phyloP scores from a whole-genome alignment of 2,113 vertebrate species.

The Climacteris rufus region DNA sequence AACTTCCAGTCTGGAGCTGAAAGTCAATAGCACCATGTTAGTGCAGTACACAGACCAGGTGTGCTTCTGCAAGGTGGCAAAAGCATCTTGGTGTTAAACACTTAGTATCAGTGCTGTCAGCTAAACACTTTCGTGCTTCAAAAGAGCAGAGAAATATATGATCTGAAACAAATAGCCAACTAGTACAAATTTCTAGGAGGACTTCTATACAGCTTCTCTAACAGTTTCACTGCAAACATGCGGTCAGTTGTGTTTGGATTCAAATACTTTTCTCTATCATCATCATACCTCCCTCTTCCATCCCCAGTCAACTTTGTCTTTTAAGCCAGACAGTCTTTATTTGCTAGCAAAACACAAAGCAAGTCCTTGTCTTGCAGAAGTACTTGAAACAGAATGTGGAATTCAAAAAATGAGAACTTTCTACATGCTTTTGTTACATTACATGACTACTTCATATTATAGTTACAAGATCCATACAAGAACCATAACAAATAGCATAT shows the following conservation, averaged over 20 bases:
- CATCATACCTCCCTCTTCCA: background rate
- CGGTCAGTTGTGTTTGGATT: background rate
- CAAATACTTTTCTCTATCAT: background rate
- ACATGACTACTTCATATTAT: background rate
- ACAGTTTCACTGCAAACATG: background rate
- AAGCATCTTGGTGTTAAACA: background rate
- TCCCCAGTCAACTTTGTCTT: background rate
- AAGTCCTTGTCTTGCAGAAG: background rate
- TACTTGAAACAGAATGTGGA: background rate
- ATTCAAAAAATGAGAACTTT: background rate
- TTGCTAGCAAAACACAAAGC: background rate
- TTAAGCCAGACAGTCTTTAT: background rate
- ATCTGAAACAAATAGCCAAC: background rate
- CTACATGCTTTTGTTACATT: rapidly evolving
- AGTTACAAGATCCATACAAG: background rate
- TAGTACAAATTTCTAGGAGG: background rate
- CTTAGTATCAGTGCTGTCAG: background rate
- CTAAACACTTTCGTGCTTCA: rapidly evolving
- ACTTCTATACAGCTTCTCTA: background rate
- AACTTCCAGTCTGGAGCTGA: background rate
- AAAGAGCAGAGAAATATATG: background rate
- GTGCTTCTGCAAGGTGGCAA: background rate
- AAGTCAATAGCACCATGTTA: background rate
- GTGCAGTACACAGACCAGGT: background rate
- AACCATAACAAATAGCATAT: background rate